Base-by-base conservation (phyloP, 1,140 invertebrate genomes). In the Achatina immaculata region DNA sequence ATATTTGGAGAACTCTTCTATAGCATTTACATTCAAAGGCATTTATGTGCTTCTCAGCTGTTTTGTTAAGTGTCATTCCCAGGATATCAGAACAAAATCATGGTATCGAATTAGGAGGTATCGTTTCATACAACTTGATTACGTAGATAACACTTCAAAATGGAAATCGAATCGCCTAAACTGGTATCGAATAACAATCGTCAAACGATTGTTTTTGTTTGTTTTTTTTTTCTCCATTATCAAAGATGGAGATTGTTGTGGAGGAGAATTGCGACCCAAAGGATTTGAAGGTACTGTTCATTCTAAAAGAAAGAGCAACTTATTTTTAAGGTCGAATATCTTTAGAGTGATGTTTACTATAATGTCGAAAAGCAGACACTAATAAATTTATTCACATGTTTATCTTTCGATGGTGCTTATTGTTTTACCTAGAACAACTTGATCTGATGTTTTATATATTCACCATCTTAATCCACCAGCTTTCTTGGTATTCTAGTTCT, bases 271-370 rank as follows among this genome's bases (percentile, higher is more conserved):
- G 78, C 34, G 75, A 83, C 42, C 72, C 74, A 19, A 69, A 45
- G 16, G 82, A 83, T 78, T 72, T 83, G 34, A 80, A 83, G 68
- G 82, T 83, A 68, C n/a, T 42, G 42, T 24, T 76, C 24, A 1
- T 6, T 48, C 43, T 58, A 24, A 58, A 31, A 34, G 34, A 21
- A 21, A 36, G 34, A 62, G 75, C 28, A 1, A 55, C 11, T n/a
- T 79, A 43, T 28, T n/a, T 42, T 24, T 69, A n/a, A 24, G 31
- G 31, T 28, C n/a, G 19, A n/a, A 55, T 58, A 14, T 28, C 24
- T 34, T 80, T 11, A 21, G 34, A 43, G 24, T 36, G 40, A 11
- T 34, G 9, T 19, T 66, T 19, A 11, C 11, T 9, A 66, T 34
- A 34, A 9, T 19, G 9, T 66, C 9, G 11, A 11, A 66, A 9